Evolutionary conservation across 2,888 invertebrate species (phyloP), one percentile per base, ranked within the genome.

Genomic region (Spatulosminthurus flaviceps): DNA sequence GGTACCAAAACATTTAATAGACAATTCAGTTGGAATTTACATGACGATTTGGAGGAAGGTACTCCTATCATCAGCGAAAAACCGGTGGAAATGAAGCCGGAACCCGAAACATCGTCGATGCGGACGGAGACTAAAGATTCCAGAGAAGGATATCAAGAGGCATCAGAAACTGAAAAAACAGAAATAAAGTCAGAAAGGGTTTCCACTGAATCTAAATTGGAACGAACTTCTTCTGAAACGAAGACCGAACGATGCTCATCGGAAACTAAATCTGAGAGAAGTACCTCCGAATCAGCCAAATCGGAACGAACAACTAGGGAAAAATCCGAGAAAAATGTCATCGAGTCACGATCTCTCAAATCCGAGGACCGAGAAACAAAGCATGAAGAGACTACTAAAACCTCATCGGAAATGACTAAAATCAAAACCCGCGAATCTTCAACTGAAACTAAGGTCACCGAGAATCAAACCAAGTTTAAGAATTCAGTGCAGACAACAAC

Each of bases 361-460:
- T 60, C 26, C 61, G 77, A 71, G 64, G 71, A 76, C 29, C 64
- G 76, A 61, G 77, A 81, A 76, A 22, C 51, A 76, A 21, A 81
- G 28, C n/a, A n/a, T n/a, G 64, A 26, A 64, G 64, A 64, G 26
- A 64, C 79, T n/a, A n/a, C n/a, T n/a, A 66, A 75, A 64, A 24
- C 64, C 67, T 67, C 67, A 1, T 28, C 60, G 2, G 61, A 70
- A 5, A 60, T 22, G 69, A 70, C 60, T 16, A 64, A 64, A 22
- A 22, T 16, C 11, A 71, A 42, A 71, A 61, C 24, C 1, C 1
- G 28, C 13, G 64, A 75, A 34, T 34, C 26, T 21, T 42, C 41
- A 21, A 72, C 43, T 9, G 72, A 75, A 34, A 64, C 41, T 0
- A 64, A 64, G 19, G 22, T 21, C 11, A 24, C 13, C 2, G 75